Percentiles rank a stretch among this genome's conserved stretches.
Evolutionary conservation across 2,888 invertebrate species (phyloP).

Genomic region (Folsomia candida): DNA sequence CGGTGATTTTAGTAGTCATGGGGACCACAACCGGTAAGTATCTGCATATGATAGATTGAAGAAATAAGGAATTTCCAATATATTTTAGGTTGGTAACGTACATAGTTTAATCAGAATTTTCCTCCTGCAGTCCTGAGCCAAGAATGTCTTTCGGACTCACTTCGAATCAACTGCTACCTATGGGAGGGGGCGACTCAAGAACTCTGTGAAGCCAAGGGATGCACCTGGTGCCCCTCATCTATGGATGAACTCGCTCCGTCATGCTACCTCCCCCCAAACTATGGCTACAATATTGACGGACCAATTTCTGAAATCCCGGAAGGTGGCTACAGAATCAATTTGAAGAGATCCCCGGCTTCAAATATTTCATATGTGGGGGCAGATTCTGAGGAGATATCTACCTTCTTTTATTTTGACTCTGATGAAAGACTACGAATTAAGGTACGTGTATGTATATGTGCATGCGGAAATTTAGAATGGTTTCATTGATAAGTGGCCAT

Average conservation of each 20-base stretch:
- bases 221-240: background rate
- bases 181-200: background rate
- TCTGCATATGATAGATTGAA: no score
- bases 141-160: background rate
- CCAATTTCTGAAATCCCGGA: background rate
- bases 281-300: background rate
- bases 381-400: slow-evolving; percentile 32
- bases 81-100: no score
- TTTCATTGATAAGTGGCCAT: no score
- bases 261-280: background rate
- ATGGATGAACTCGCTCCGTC: background rate
- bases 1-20: no score
- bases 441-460: no score
- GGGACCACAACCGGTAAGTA: no score
- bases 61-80: no score
- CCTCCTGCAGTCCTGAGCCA: no score
- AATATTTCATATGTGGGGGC: background rate
- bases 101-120: no score
- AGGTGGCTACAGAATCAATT: background rate
- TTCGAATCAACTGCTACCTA: slow-evolving; percentile 11
- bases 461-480: no score
- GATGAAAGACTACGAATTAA: slow-evolving; percentile 42
- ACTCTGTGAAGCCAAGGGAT: background rate
- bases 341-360: background rate
- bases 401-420: slow-evolving; percentile 37